Evolutionary conservation across 2,888 invertebrate genomes (phyloP).

Genomic region (Aspidiotus destructor): DNA sequence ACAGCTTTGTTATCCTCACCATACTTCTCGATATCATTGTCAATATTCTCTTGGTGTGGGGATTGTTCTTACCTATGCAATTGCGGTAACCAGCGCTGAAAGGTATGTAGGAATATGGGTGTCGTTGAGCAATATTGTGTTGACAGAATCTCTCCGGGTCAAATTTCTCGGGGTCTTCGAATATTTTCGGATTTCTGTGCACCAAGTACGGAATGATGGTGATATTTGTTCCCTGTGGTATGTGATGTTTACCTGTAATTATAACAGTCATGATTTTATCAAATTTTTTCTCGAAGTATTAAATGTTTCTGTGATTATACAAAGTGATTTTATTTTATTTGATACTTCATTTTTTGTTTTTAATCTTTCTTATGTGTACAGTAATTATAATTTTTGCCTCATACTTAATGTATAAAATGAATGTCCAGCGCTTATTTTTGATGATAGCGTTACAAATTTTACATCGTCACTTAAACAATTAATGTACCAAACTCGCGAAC

Average conservation of each 20-base stretch:
- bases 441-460: background rate
- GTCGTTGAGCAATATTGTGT: conserved; percentile 42
- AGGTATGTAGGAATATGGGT: conserved; percentile 44
- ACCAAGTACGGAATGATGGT: conserved; percentile 37
- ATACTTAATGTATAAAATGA: too few relatives aligned
- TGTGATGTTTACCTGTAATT: conserved; percentile 31
- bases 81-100: conserved; percentile 46
- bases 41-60: background rate
- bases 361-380: background rate
- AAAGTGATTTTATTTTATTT: background rate
- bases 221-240: conserved; percentile 38
- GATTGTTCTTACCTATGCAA: conserved; percentile 41
- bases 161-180: conserved; percentile 44
- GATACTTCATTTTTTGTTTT: background rate
- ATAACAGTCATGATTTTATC: background rate
- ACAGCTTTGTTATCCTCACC: too few relatives aligned
- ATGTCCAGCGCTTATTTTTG: too few relatives aligned
- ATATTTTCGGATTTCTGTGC: conserved; percentile 42
- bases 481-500: too few relatives aligned
- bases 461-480: too few relatives aligned
- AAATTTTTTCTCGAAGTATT: background rate
- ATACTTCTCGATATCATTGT: too few relatives aligned
- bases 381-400: too few relatives aligned
- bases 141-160: conserved; percentile 45
- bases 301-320: background rate